A percentile compares a stretch with the other conserved stretches of the same genome.
These are phyloP conservation scores for Poecilia velifera DNA, from an alignment of 2,797 vertebrate species.

Conservation along the genomic window DNA sequence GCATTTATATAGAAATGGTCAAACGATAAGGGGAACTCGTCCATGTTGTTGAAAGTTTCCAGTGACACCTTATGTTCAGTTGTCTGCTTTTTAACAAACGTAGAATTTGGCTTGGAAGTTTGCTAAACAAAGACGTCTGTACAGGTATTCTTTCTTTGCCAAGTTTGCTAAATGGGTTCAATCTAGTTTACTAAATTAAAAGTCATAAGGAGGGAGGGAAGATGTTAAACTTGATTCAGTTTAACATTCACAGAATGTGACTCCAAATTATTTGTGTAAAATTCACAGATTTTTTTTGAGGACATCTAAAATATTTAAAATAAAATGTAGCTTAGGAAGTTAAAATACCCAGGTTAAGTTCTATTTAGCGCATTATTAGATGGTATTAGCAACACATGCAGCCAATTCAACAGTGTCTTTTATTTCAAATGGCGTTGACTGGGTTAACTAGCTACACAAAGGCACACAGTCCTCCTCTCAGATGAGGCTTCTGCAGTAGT, in stretches of 20 bases:
- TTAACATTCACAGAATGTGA: background rate
- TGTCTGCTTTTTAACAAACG: too few relatives aligned
- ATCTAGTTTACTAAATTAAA: background rate
- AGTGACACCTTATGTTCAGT: too few relatives aligned
- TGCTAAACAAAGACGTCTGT: background rate
- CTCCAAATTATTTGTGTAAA: background rate
- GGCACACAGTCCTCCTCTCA: too few relatives aligned
- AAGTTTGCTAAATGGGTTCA: background rate
- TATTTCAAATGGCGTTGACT: background rate
- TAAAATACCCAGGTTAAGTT: background rate
- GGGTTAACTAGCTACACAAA: background rate
- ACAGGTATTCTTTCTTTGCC: background rate
- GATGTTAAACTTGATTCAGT: background rate
- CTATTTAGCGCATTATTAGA: background rate
- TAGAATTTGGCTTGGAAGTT: too few relatives aligned
- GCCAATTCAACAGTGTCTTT: background rate
- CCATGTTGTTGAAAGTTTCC: too few relatives aligned
- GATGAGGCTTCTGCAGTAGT: too few relatives aligned
- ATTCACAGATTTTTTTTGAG: background rate
- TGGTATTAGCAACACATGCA: background rate
- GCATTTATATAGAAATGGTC: too few relatives aligned
- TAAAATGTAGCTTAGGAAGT: background rate
- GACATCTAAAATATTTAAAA: background rate
- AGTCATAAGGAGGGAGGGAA: background rate
- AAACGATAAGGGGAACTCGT: too few relatives aligned